Evolutionary conservation across 2,888 invertebrate species (phyloP).

Genomic region (Dryadula phaetusa): DNA sequence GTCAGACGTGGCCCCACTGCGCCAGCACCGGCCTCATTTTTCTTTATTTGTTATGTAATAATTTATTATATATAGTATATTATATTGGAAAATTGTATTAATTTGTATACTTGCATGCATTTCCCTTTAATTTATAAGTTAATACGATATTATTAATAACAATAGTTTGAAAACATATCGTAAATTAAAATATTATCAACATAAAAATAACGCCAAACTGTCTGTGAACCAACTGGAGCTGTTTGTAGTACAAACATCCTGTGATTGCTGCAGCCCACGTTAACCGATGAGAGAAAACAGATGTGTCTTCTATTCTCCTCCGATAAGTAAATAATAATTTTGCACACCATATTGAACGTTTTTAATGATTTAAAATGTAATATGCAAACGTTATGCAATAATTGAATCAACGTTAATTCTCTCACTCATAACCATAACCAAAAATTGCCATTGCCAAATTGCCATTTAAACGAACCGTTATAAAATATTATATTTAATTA

Average conservation of each 20-base stretch:
- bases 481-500: not conserved
- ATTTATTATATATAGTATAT: too few relatives aligned
- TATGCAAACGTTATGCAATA: not conserved
- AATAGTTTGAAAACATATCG: not conserved
- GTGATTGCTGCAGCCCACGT: slow-evolving; percentile 57
- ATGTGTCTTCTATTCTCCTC: slow-evolving; percentile 61
- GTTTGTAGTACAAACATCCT: slow-evolving; percentile 60
- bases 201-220: slow-evolving; percentile 29
- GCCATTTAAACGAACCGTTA: not conserved
- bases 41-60: too few relatives aligned
- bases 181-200: not conserved
- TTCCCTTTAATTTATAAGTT: too few relatives aligned
- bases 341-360: slow-evolving; percentile 1
- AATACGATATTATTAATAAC: too few relatives aligned
- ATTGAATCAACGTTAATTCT: not conserved
- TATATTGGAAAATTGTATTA: too few relatives aligned
- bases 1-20: too few relatives aligned
- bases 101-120: too few relatives aligned
- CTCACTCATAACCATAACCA: not conserved
- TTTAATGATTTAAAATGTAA: not conserved
- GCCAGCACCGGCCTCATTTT: too few relatives aligned
- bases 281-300: slow-evolving; percentile 62
- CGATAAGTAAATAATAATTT: slow-evolving; percentile 20
- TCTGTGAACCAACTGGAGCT: slow-evolving; percentile 34
- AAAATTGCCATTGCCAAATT: not conserved